Base-by-base conservation (phyloP, 1,140 invertebrate species). In the Ephestia elutella region DNA sequence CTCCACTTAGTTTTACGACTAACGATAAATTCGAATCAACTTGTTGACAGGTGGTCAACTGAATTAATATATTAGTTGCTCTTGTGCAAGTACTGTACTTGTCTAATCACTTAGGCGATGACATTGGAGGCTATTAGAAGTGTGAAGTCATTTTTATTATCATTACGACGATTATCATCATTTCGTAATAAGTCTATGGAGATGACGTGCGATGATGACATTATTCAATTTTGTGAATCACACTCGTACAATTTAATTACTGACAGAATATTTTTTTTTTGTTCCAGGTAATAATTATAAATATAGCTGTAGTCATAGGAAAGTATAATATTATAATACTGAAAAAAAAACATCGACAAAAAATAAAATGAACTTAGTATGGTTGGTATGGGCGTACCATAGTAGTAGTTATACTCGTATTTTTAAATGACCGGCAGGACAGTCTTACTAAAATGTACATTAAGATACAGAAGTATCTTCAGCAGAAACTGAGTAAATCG, bases 11-110 rank as follows among this genome's bases (percentile, higher is more conserved):
- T 19, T 71, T 74, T 68, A 63, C 32, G 19, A 53, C 61, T n/a
- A 10, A 54, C 66, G 55, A 75, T 80, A 80, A 80, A 80, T 78
- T 68, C 65, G 56, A 75, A 80, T 80, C 55, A 71, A 70, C 48
- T 48, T 15, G 51, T 57, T 72, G 70, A 72, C 67, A 63, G 57
- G 57, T 63, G 62, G 13, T 50, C 19, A 53, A 53, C 50, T 53
- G 50, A 53, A 25, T 53, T 53, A 53, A 25, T 53, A 21, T 53
- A 53, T 53, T 53, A 25, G 19, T 15, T 50, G 49, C 7, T 21
- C 10, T 53, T 53, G 50, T 53, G 50, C 50, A 53, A 53, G 20
- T 53, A 53, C 13, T 18, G 21, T 53, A 53, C 20, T 21, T 15
- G 38, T 32, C 30, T 44, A 44, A 44, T 44, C 38, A 44, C 38